These are phyloP conservation scores for Poecilia latipinna DNA, from an alignment of 2,113 vertebrate species.

Conservation along the genomic window DNA sequence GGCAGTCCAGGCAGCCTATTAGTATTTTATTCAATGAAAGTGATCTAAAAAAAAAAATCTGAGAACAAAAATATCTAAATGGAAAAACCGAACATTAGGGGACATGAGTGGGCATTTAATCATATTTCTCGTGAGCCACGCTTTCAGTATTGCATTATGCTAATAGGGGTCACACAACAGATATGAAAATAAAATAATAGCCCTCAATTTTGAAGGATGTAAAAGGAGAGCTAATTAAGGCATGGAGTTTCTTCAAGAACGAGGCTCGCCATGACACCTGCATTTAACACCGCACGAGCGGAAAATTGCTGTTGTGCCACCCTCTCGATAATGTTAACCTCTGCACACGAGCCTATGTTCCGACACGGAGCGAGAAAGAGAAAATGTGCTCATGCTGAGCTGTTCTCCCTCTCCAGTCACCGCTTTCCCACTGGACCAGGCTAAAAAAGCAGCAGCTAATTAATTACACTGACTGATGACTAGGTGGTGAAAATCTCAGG, in stretches of 20 bases:
- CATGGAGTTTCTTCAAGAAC: conserved; percentile 24
- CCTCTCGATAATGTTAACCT: background rate
- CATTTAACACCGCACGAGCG: background rate
- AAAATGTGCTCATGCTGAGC: conserved; percentile 19
- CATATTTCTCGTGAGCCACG: background rate
- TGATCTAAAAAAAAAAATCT: background rate
- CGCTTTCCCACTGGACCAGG: conserved; percentile 24
- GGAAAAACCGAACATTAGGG: background rate
- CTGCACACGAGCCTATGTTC: background rate
- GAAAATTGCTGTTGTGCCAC: conserved; percentile 1
- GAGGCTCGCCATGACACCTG: background rate
- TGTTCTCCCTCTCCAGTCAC: conserved; percentile 25
- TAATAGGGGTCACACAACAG: background rate
- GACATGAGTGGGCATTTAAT: background rate
- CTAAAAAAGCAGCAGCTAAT: conserved; percentile 53
- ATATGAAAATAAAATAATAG: background rate
- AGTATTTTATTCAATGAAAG: background rate
- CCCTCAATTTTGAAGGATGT: background rate
- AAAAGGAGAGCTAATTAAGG: conserved; percentile 1
- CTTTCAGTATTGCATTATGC: background rate
- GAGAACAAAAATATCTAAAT: background rate
- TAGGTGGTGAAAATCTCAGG: conserved; percentile 44
- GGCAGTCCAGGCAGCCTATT: too few relatives aligned
- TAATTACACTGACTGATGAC: conserved; percentile 67
- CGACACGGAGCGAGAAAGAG: background rate